Evolutionary conservation across 2,797 vertebrate genomes (phyloP), one percentile per base, ranked within the genome.

Genomic region (Buceros bicornis): DNA sequence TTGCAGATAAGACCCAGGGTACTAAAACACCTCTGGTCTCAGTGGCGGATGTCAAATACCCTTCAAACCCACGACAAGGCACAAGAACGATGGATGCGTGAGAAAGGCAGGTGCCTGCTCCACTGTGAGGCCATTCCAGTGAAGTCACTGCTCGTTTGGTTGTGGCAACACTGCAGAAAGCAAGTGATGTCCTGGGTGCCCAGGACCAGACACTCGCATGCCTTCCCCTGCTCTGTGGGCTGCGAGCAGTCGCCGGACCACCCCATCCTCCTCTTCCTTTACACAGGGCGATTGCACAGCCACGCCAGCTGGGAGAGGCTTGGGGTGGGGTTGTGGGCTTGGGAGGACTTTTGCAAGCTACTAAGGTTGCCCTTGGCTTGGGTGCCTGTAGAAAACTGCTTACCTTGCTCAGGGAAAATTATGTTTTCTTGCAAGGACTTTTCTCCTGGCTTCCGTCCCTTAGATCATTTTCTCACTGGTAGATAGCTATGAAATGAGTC

Each of bases 101-200:
- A 61, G 18, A 60, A 61, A 66, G 56, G 25, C 29, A 54, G 6
- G 17, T 31, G 12, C 29, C 31, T 81, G 69, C 50, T 78, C 56
- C 0, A 1, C 37, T 43, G 11, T 0, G 0, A 20, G 24, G 51
- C 14, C 4, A 0, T 25, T 71, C 29, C 56, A 0, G 1, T 77
- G 48, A 60, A 71, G 56, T 18, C 61, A 45, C 0, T 0, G 2
- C 13, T 71, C 3, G 0, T 82, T 80, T 0, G 0, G 20, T 71
- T 0, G 0, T 0, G 1, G 50, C 1, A 1, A 26, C 21, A 13
- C 28, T 60, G n/a, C 2, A 3, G 48, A 71, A 9, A 58, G 12
- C 16, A 35, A 60, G 33, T 0, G 3, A 48, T 6, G 7, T 13
- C 64, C 70, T 14, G 9, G 37, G 26, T 62, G 58, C 47, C 70